Evolutionary conservation across 2,113 vertebrate genomes (phyloP).

Genomic region (Columbina picui): DNA sequence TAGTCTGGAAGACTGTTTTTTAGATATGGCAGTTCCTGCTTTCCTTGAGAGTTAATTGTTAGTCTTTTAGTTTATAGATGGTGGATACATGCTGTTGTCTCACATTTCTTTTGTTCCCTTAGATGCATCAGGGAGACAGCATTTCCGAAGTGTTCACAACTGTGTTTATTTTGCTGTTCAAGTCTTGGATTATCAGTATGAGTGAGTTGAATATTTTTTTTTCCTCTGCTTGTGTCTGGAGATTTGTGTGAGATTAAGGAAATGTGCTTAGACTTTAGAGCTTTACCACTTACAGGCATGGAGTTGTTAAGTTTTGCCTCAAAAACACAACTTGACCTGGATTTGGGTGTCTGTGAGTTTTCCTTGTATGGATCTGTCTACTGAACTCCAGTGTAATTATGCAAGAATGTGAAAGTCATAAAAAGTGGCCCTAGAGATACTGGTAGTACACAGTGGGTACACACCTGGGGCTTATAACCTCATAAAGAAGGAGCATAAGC

Average conservation of each 20-base stretch:
- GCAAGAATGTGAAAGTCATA: background rate
- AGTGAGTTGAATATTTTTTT: slow-evolving; percentile 80
- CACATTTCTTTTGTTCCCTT: background rate
- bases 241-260: background rate
- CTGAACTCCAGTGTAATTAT: background rate
- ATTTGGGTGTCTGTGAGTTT: background rate
- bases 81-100: background rate
- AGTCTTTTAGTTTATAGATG: background rate
- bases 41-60: background rate
- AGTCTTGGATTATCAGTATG: slow-evolving; percentile 91
- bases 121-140: slow-evolving; percentile 84
- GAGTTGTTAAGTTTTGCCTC: background rate
- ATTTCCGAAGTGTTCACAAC: slow-evolving; percentile 91
- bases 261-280: background rate
- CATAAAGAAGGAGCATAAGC: background rate
- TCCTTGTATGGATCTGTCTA: background rate
- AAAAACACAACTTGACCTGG: background rate
- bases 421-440: background rate
- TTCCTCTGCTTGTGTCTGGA: background rate
- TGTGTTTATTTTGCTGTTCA: slow-evolving; percentile 95
- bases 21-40: background rate
- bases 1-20: background rate
- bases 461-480: background rate
- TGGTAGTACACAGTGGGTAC: background rate
- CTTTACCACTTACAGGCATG: background rate